phyloP scores from a whole-genome alignment of 1,140 invertebrate species.

The Phymastichus coffea region DNA sequence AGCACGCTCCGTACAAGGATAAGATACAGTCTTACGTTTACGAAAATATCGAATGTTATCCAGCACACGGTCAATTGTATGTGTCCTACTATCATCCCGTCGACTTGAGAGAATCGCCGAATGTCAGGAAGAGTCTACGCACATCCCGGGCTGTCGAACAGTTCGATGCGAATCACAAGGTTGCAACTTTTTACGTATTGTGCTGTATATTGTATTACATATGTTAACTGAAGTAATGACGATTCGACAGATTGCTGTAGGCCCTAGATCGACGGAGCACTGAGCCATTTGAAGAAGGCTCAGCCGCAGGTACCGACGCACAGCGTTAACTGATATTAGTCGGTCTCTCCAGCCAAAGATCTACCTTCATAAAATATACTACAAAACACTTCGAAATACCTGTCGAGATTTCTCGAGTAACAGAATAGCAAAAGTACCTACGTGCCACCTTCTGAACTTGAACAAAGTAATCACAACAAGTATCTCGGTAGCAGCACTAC shows the following conservation, averaged over 20 bases:
- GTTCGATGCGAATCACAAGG: conserved; percentile 51
- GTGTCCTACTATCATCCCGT: conserved; percentile 66
- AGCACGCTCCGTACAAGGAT: conserved; percentile 32
- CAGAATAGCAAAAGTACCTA: conserved; percentile 43
- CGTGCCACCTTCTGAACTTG: conserved; percentile 52
- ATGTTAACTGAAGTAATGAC: background rate
- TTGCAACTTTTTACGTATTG: background rate
- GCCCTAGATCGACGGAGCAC: background rate
- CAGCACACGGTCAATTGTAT: conserved; percentile 53
- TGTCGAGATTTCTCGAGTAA: conserved; percentile 41
- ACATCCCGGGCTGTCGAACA: conserved; percentile 55
- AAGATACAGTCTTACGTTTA: conserved; percentile 66
- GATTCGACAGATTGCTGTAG: conserved; percentile 1
- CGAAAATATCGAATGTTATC: conserved; percentile 80
- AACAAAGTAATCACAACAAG: conserved; percentile 39
- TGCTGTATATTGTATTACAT: background rate
- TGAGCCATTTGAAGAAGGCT: conserved; percentile 54
- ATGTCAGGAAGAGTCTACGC: conserved; percentile 47
- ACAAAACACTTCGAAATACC: conserved; percentile 38
- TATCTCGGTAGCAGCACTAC: conserved; percentile 36
- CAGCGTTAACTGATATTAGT: conserved; percentile 58
- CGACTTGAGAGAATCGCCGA: conserved; percentile 46
- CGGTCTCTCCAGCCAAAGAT: conserved; percentile 53
- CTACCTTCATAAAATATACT: conserved; percentile 59
- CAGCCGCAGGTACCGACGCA: conserved; percentile 70